A percentile compares a stretch with the other conserved stretches of the same genome.
Evolutionary conservation across 2,113 vertebrate genomes (phyloP).

Genomic region (Neopipo cinnamomea): DNA sequence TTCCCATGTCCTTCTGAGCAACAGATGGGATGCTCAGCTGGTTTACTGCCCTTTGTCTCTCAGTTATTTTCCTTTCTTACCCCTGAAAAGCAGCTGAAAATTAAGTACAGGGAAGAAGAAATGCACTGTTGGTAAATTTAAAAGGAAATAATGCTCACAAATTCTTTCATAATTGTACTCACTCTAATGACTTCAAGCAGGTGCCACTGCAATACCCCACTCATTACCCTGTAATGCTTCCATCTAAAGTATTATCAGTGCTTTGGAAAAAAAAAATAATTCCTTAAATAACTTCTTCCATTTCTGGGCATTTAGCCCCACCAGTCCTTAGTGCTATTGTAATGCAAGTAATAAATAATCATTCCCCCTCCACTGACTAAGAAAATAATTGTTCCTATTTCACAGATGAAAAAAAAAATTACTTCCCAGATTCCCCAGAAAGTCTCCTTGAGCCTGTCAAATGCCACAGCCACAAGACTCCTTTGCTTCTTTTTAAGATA

Average conservation of each 20-base stretch:
- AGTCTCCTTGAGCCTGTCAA: neutral
- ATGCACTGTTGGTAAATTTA: neutral
- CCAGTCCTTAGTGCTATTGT: neutral
- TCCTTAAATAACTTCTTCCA: conserved; percentile 16
- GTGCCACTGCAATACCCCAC: neutral
- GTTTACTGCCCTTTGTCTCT: neutral
- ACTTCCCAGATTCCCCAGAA: neutral
- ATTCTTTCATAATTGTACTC: neutral
- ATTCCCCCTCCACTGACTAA: neutral
- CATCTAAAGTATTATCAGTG: neutral
- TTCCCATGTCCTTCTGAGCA: neutral
- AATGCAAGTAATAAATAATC: conserved; percentile 49
- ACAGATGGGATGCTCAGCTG: neutral
- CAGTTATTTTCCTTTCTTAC: neutral
- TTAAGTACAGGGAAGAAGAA: neutral
- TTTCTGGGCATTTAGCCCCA: conserved; percentile 49
- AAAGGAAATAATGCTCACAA: neutral
- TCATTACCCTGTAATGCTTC: neutral
- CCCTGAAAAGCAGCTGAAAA: neutral
- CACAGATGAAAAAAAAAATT: neutral
- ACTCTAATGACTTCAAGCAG: conserved; percentile 2
- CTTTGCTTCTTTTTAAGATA: neutral
- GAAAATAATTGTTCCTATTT: neutral
- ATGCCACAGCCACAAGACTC: neutral
- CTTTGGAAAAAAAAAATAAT: neutral